Evolutionary conservation across 2,113 vertebrate species (phyloP), one percentile per base, ranked within the genome.

Genomic region (Toxostoma redivivum): DNA sequence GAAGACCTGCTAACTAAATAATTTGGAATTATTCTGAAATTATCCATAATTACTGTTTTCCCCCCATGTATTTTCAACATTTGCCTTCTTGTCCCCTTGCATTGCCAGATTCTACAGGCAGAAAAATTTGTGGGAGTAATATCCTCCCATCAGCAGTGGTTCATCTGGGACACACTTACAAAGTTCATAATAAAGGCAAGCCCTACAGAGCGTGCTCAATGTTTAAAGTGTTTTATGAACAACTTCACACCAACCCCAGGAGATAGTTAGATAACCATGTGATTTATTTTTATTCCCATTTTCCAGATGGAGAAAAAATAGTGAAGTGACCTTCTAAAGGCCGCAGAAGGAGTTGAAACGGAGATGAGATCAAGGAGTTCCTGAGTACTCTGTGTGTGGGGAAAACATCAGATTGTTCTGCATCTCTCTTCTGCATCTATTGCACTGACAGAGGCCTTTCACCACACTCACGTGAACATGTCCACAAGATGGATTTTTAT

Each of bases 201-300:
- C 80, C 95, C 94, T 97, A 90, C 80, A 88, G 93, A 97, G 86
- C 90, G 66, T 96, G 93, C 92, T 96, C 94, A 95, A 84, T 96
- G 95, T 96, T 97, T 96, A 88, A 96, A 97, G 95, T 97, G 95
- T 95, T 97, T 97, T 96, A 97, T 97, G 94, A 96, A 95, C 92
- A 97, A 93, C 94, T 95, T 96, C 95, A 96, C 93, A 93, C 95
- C 83, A 81, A 81, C 93, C 96, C 85, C 95, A 88, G 80, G 94
- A 97, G 94, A 95, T 76, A 92, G 90, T 97, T 95, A 95, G 93
- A 97, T 96, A 96, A 96, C 93, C 95, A 90, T 83, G 86, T 95
- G 95, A 97, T 97, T 96, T 96, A 97, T 97, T 97, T 97, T 97
- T 97, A 97, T 96, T 96, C 95, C 90, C 65, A 50, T 92, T 96